Base-by-base conservation (phyloP, 2,797 vertebrate genomes). In the Sebastes hubbsi region DNA sequence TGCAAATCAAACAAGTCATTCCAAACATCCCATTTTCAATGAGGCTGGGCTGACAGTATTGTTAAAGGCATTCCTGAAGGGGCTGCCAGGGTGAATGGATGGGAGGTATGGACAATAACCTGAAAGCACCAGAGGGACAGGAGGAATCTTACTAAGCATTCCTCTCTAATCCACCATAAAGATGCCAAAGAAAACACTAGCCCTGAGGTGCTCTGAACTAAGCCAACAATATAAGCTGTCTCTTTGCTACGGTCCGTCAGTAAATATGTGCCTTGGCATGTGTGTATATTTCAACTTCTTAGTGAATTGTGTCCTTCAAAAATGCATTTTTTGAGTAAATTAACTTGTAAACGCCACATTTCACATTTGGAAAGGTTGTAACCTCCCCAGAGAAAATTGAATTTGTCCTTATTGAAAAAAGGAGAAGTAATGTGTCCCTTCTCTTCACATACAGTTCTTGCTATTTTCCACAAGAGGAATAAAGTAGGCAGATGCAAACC, bases 121-220 rank as follows among this genome's bases (percentile, higher is more conserved):
- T 90, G 83, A 90, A 93, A 90, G 92, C 86, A 87, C 89, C 90
- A 91, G 87, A 82, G 91, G 83, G 90, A 93, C 89, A 92, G 87
- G 85, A 92, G 84, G 88, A 93, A 92, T 93, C 92, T 95, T 93
- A 92, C 84, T 87, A 93, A 91, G 93, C 94, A 96, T 95, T 96
- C 95, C 95, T 91, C 82, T 89, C 91, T 94, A 95, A 95, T 94
- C 93, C 93, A 92, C 91, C 87, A 80, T 94, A 93, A 95, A 94
- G 88, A 92, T 89, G 89, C 89, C 88, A 92, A 93, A 94, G 91
- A 91, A 91, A 93, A 92, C 92, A 92, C 80, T 58, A 73, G 87
- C 84, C 89, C 85, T 27, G 82, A 90, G 93, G 88, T 92, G 87
- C 90, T 82, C 62, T 72, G 83, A 77, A 72, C 89, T 89, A 94